Conservation (phyloP, 2,113 vertebrate species). For the Bubo scandiacus region DNA sequence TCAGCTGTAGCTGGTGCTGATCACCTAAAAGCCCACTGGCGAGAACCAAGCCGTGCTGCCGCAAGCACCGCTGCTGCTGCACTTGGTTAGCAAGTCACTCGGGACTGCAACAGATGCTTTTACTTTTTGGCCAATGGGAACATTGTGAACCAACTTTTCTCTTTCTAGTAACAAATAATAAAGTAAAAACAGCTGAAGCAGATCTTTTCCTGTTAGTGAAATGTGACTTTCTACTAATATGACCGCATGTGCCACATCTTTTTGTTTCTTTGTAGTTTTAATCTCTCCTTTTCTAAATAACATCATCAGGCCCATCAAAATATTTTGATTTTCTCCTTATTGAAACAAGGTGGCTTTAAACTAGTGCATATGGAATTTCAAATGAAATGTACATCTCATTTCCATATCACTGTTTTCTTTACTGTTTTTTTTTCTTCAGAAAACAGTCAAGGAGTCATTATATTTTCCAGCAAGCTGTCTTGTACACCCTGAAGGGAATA, state of each 20-base stretch:
- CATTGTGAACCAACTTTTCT: background rate
- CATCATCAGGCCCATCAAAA: constrained; percentile 30
- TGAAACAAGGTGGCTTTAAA: constrained; percentile 59
- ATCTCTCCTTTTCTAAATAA: constrained; percentile 12
- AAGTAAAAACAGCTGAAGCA: background rate
- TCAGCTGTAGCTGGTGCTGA: constrained; percentile 30
- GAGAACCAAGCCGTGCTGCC: background rate
- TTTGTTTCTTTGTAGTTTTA: constrained; percentile 34
- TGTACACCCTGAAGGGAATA: constrained; percentile 76
- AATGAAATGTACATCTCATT: constrained; percentile 66
- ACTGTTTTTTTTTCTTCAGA: constrained; percentile 46
- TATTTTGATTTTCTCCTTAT: constrained; percentile 59
- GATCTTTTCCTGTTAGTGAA: background rate
- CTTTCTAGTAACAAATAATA: constrained; percentile 30
- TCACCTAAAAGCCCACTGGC: constrained; percentile 6
- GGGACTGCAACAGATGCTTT: constrained; percentile 5
- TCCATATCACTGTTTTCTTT: constrained; percentile 69
- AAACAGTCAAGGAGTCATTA: constrained; percentile 69
- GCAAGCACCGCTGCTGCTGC: background rate
- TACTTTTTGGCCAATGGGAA: background rate
- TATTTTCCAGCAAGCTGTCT: constrained; percentile 74
- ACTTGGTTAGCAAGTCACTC: background rate
- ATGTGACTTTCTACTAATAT: background rate
- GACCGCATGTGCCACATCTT: background rate
- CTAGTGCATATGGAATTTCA: constrained; percentile 55